Base-by-base conservation (phyloP, 2,113 vertebrate genomes). In the Ranitomeya variabilis region DNA sequence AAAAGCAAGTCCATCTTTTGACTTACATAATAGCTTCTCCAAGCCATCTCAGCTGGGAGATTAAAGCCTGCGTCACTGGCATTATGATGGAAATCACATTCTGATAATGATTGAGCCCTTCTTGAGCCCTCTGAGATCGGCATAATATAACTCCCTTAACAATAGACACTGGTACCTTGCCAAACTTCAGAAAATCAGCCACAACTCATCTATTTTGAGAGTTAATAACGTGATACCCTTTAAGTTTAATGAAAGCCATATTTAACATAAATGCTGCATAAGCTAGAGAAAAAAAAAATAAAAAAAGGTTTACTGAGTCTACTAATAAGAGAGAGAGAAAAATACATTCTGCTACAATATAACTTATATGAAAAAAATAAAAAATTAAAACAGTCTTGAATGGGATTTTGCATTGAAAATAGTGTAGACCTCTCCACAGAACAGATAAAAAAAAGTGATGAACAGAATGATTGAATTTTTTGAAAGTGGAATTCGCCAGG, bases 41-140 rank as follows among this genome's bases (percentile, higher is more conserved):
- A 60, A 89, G 74, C 82, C 82, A 69, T 89, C 87, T 85, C 87
- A 89, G 87, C 82, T 79, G 87, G 87, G 87, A 89, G 87, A 85
- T 89, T 89, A 89, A 57, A 79, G 87, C 82, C 82, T 85, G 87
- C 87, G 87, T 89, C 87, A 89, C 82, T 16, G 18, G 87, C 81
- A 89, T 89, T 89, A 89, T 89, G 82, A 89, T 89, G 87, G 87
- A 89, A 89, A 89, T 89, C 81, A 85, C 62, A 85, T 89, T 85
- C 82, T 79, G 73, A 89, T 85, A 89, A 85, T 89, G 87, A 89
- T 84, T 84, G 87, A 89, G 87, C 74, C 82, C 82, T 85, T 79
- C 74, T 85, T 59, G 23, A 76, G 82, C 62, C 87, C 62, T 89
- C 82, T 67, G 74, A 89, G 82, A 85, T 67, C 60, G 69, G 69